These are phyloP conservation scores for Hydractinia symbiolongicarpus DNA, from an alignment of 30 jellyfish, hydroid and myxozoan species.

Conservation along the genomic window DNA sequence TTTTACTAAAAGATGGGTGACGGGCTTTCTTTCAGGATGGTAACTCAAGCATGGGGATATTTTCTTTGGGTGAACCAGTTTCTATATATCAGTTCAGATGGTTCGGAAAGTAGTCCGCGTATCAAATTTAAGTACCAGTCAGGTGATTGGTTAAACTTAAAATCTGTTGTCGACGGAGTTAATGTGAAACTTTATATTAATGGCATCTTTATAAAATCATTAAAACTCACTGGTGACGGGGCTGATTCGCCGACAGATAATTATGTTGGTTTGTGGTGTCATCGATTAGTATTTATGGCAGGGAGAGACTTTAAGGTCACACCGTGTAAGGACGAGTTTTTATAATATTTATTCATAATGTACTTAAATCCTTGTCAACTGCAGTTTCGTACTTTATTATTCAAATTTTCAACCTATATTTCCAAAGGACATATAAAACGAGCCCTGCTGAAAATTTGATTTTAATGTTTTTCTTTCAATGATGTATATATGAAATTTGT, in stretches of 20 bases:
- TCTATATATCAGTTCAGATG: conserved; percentile 58
- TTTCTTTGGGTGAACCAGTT: conserved; percentile 78
- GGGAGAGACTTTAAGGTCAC: conserved; percentile 51
- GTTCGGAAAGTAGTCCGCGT: conserved; percentile 54
- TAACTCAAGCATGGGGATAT: conserved; percentile 82
- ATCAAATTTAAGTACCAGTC: conserved; percentile 41
- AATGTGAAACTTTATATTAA: conserved; percentile 55
- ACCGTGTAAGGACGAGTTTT: conserved; percentile 36
- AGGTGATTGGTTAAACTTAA: conserved; percentile 60
- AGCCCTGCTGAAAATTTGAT: neutral
- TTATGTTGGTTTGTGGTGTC: conserved; percentile 92
- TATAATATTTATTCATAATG: no score
- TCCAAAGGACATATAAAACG: neutral
- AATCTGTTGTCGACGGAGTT: conserved; percentile 64
- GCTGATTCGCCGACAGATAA: conserved; percentile 61
- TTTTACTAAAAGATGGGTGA: neutral
- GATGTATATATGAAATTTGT: neutral
- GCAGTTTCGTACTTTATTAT: no score
- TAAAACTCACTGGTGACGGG: conserved; percentile 66
- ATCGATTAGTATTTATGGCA: conserved; percentile 43
- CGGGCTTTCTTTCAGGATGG: conserved; percentile 30
- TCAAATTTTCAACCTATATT: neutral
- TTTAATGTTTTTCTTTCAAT: neutral
- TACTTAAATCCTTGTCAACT: no score
- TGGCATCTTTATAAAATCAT: conserved; percentile 53